Conservation (phyloP, 1,140 invertebrate genomes). For the Lucilia sericata region DNA sequence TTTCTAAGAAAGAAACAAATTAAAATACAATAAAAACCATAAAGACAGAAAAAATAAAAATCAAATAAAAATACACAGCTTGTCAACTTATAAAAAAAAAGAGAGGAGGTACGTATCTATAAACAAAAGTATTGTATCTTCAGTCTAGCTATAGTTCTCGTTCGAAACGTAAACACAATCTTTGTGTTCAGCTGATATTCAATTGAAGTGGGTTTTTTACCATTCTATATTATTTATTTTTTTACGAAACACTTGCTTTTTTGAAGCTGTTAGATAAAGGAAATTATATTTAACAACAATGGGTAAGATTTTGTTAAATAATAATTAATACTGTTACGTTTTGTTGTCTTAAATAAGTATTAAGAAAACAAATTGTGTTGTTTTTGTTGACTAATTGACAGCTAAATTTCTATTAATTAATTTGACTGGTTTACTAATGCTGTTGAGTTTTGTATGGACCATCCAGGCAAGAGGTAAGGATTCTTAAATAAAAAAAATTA, state of each 20-base stretch:
- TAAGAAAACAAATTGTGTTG: not conserved
- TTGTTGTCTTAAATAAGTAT: not conserved
- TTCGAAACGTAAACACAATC: constrained; percentile 1
- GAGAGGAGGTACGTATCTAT: not conserved
- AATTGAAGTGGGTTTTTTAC: too few relatives aligned
- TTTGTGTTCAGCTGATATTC: not conserved
- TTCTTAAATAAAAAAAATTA: not conserved
- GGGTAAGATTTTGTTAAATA: constrained; percentile 28
- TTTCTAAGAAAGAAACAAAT: not conserved
- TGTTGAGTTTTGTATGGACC: not conserved
- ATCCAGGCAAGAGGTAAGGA: not conserved
- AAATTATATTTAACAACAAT: constrained; percentile 22
- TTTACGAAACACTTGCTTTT: too few relatives aligned
- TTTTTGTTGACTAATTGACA: not conserved
- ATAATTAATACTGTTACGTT: not conserved
- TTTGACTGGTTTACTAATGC: not conserved
- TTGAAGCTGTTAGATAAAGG: not conserved
- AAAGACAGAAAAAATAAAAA: not conserved
- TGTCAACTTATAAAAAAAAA: not conserved
- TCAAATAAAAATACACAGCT: not conserved
- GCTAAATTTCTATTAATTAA: constrained; percentile 9
- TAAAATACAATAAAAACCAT: not conserved
- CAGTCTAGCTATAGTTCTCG: constrained; percentile 38
- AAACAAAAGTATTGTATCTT: not conserved
- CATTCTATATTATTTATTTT: too few relatives aligned